Conservation (phyloP, 2,113 vertebrate species). For the Micronisus gabar region DNA sequence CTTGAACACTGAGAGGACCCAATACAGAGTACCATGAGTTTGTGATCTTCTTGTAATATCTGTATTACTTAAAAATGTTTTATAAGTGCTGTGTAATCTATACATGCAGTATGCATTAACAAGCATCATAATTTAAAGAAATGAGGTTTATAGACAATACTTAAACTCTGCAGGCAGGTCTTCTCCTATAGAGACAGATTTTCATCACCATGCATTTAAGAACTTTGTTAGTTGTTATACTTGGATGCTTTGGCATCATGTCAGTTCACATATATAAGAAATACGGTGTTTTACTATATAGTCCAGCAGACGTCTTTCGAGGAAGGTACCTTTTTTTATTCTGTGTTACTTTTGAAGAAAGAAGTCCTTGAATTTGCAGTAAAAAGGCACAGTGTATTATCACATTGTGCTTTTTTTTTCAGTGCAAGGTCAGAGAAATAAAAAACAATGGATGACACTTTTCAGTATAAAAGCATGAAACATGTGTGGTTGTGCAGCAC, state of each 20-base stretch:
- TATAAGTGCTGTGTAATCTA: not conserved
- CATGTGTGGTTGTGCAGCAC: not conserved
- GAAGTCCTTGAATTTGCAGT: not conserved
- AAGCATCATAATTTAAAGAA: not conserved
- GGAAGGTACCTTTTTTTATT: not conserved
- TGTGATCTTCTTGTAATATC: not conserved
- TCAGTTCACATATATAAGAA: not conserved
- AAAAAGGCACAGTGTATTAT: not conserved
- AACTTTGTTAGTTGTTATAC: not conserved
- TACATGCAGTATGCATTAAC: not conserved
- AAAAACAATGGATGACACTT: not conserved
- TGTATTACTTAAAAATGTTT: not conserved
- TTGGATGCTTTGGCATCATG: not conserved
- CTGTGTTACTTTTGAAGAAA: not conserved
- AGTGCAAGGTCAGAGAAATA: not conserved
- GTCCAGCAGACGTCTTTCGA: not conserved
- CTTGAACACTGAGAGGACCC: not conserved
- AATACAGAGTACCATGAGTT: not conserved
- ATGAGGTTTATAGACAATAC: not conserved
- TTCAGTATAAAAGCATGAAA: conserved; percentile 7
- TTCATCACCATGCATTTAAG: not conserved
- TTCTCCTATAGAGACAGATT: not conserved
- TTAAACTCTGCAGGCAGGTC: not conserved
- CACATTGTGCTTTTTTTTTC: not conserved
- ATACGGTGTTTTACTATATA: not conserved